Percentiles rank a stretch among this genome's conserved stretches.
Evolutionary conservation across 1,140 invertebrate genomes (phyloP).

Genomic region (Phthorimaea operculella): DNA sequence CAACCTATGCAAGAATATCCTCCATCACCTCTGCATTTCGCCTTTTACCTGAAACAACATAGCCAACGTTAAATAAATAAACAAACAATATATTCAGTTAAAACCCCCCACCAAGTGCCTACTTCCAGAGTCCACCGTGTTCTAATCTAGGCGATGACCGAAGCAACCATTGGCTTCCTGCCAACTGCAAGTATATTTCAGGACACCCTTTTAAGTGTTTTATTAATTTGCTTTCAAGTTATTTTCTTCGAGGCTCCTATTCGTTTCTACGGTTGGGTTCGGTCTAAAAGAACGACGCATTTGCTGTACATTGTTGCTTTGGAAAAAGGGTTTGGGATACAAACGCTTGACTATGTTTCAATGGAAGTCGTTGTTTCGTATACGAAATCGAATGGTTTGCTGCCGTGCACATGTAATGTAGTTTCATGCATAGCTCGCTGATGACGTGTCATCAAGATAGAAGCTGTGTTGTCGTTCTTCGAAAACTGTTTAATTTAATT

Average conservation of each 20-base stretch:
- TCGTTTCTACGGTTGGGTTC: not conserved
- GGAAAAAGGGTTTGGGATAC: not conserved
- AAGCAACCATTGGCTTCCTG: slow-evolving; percentile 34
- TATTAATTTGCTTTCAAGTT: slow-evolving; percentile 60
- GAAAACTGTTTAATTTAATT: not conserved
- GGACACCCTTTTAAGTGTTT: slow-evolving; percentile 58
- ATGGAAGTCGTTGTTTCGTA: not conserved
- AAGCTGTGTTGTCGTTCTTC: not conserved
- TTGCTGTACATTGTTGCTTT: not conserved
- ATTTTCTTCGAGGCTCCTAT: slow-evolving; percentile 21
- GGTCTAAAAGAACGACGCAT: not conserved
- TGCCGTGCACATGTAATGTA: not conserved
- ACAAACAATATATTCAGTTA: not conserved
- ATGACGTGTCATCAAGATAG: not conserved
- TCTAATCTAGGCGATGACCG: slow-evolving; percentile 51
- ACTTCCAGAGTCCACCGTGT: slow-evolving; percentile 4
- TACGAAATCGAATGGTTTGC: not conserved
- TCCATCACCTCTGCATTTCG: not conserved
- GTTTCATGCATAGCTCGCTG: not conserved
- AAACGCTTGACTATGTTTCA: not conserved
- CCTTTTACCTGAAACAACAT: not conserved
- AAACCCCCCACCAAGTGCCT: not conserved
- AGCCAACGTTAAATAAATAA: not conserved
- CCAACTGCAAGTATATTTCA: slow-evolving; percentile 53
- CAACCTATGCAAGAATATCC: not conserved